A percentile compares a stretch with the other conserved stretches of the same genome.
Evolutionary conservation across 2,113 vertebrate genomes (phyloP).

Genomic region (Centropus bengalensis): DNA sequence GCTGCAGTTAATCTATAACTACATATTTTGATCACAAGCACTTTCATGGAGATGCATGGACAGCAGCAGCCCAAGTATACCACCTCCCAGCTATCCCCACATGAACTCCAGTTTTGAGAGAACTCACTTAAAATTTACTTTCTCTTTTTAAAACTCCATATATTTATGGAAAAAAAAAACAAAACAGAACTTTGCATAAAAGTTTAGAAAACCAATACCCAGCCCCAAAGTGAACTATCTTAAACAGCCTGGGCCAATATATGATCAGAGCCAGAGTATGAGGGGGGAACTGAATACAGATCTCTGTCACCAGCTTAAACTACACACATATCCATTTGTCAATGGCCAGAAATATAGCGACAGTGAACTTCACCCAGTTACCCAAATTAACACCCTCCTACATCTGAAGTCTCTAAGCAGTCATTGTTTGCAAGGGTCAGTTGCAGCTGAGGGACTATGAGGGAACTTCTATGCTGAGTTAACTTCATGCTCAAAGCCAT

Average conservation of each 20-base stretch:
- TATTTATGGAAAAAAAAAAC: neutral
- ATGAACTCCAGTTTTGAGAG: neutral
- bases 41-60: neutral
- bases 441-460: no score
- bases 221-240: neutral
- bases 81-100: neutral
- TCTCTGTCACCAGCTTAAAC: neutral
- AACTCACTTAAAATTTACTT: neutral
- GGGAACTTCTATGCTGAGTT: neutral
- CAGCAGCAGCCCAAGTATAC: neutral
- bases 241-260: neutral
- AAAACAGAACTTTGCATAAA: neutral
- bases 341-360: neutral
- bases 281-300: neutral
- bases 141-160: neutral
- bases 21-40: slow-evolving; percentile 27
- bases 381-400: neutral
- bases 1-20: slow-evolving; percentile 5
- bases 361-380: neutral
- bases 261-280: neutral
- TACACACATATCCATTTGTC: neutral
- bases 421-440: neutral
- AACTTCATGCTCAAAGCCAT: neutral
- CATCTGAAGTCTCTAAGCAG: neutral
- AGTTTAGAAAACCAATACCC: neutral